phyloP scores from a whole-genome alignment of 2,797 vertebrate species.

The Rhynchotus rufescens region DNA sequence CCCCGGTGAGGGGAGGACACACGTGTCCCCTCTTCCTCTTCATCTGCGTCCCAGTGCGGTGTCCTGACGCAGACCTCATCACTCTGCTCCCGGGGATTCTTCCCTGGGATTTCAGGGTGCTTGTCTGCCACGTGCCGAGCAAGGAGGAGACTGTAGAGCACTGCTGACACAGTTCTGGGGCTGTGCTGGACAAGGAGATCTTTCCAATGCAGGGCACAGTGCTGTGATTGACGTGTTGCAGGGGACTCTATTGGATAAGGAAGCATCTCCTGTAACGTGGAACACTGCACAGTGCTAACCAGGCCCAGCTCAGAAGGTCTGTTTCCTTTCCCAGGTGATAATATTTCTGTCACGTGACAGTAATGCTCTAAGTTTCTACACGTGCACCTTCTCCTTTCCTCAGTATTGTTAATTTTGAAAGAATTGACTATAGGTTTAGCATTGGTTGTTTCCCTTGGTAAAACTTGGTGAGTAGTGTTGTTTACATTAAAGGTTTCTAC shows the following conservation, averaged over 20 bases:
- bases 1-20: background rate
- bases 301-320: background rate
- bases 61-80: background rate
- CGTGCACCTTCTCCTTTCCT: background rate
- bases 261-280: background rate
- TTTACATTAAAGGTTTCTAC: conserved; percentile 49
- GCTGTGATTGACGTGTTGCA: conserved; percentile 39
- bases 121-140: background rate
- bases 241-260: conserved; percentile 35
- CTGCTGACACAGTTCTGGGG: conserved; percentile 20
- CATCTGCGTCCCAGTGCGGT: background rate
- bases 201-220: background rate
- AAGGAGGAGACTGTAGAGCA: background rate
- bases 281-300: background rate
- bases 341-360: background rate
- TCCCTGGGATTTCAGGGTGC: conserved; percentile 21
- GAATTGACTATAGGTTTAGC: background rate
- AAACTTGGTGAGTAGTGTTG: background rate
- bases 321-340: background rate
- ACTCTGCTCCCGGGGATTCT: background rate
- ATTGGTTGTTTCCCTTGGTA: background rate
- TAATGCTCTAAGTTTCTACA: background rate
- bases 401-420: background rate
- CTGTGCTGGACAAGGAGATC: background rate
- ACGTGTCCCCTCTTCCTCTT: background rate